Evolutionary conservation across 2,113 vertebrate species (phyloP), one percentile per base, ranked within the genome.

Genomic region (Tetrao urogallus): DNA sequence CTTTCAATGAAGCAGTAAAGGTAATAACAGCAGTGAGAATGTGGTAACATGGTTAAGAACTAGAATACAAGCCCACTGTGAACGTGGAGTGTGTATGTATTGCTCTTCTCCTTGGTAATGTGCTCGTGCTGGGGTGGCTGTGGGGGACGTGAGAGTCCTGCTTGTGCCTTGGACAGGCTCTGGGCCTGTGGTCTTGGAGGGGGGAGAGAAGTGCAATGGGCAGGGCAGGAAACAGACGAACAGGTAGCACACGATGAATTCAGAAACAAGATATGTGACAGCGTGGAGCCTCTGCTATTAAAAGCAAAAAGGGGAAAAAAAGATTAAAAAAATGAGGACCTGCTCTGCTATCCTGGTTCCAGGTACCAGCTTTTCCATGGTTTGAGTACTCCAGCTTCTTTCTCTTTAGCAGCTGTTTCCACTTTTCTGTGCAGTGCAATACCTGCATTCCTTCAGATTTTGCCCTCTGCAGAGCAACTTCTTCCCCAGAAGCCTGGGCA

Each of bases 101-200:
- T 12, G 3, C 25, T 70, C 14, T 9, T 20, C 28, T 21, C 12
- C 56, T 63, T 87, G 28, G 5, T 60, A 25, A 30, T 11, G 28
- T 54, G 13, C 13, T n/a, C 18, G 11, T 58, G 32, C 56, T 58
- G 30, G 18, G 32, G 12, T 32, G 30, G 54, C 54, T 57, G 3
- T 11, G 30, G 30, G 54, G 28, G 54, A 19, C 7, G 34, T 0
- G 9, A 18, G 21, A 0, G 42, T 87, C 8, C 11, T 28, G 7
- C 13, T 19, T 15, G 17, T 40, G 48, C 36, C 57, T 34, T 82
- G 54, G 36, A 27, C 8, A 11, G 57, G 54, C 20, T 34, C 47
- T 40, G 7, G 69, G 70, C 54, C 28, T 30, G 28, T 32, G 54
- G 27, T 54, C 14, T 9, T 28, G 27, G 25, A 20, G 6, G 36